Base-by-base conservation (phyloP, 2,888 invertebrate genomes). In the Abrostola tripartita region DNA sequence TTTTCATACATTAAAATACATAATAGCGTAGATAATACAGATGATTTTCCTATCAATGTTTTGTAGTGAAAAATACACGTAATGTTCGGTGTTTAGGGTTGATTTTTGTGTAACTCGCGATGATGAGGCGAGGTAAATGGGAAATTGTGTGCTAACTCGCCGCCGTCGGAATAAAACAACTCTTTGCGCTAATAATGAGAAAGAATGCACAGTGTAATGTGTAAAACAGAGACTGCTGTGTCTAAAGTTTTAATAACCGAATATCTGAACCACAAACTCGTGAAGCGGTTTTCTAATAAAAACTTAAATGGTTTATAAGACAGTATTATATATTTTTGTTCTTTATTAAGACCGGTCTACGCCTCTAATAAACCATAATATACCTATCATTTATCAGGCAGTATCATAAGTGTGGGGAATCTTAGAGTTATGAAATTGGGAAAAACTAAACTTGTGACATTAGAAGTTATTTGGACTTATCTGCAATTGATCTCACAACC, bases 171-270 rank as follows among this genome's bases (percentile, higher is more conserved):
- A 92, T 93, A 93, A 93, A 94, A 94, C 94, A 94, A 94, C 93
- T 92, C 93, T 92, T 92, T 88, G 91, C 91, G 89, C 89, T 92
- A 89, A 92, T 94, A 93, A 94, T 94, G 93, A 94, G 92, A 86
- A 88, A 89, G 90, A 87, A 82, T 61, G 49, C 36, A 38, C 62
- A 76, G 73, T 57, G 61, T 61, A 75, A 37, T 35, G 37, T 49
- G 6, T 6, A 6, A 6, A 5, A 38, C 51, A 72, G 76, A 61
- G 40, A 12, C 38, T 47, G 6, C 1, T 6, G 0, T 51, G 40
- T 10, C 12, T 51, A 6, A 9, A 14, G 11, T 2, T 42, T 8
- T n/a, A 24, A 24, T 24, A 24, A 24, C 24, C 4, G 24, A 24
- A 2, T 24, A 24, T 2, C 24, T 24, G 24, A 24, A 24, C 1